phyloP scores from a whole-genome alignment of 1,140 invertebrate species.

The Acromyrmex charruanus region DNA sequence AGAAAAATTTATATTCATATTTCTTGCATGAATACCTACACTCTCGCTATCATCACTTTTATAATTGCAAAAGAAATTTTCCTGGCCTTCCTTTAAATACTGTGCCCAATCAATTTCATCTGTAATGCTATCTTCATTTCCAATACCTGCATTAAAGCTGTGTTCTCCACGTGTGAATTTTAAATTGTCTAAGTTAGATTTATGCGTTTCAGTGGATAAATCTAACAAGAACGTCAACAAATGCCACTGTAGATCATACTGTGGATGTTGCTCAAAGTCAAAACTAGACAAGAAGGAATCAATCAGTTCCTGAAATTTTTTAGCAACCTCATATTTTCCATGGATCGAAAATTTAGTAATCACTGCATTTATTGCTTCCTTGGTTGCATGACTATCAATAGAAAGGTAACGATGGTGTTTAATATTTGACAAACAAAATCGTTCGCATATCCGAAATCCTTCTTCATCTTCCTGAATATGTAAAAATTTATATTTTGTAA shows the following conservation, averaged over 20 bases:
- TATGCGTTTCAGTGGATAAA: slow-evolving; percentile 81
- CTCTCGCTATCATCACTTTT: slow-evolving; percentile 79
- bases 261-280: slow-evolving; percentile 84
- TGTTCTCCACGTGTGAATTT: slow-evolving; percentile 65
- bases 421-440: slow-evolving; percentile 84
- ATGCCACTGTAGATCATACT: slow-evolving; percentile 85
- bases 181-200: slow-evolving; percentile 76
- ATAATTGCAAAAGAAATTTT: slow-evolving; percentile 82
- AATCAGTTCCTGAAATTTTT: slow-evolving; percentile 81
- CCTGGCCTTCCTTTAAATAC: slow-evolving; percentile 84
- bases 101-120: slow-evolving; percentile 85
- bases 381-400: slow-evolving; percentile 82
- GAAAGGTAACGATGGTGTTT: slow-evolving; percentile 85
- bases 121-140: slow-evolving; percentile 72
- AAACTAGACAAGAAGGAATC: slow-evolving; percentile 82
- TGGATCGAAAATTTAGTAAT: slow-evolving; percentile 84
- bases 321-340: slow-evolving; percentile 84
- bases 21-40: slow-evolving; percentile 72
- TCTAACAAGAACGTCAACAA: slow-evolving; percentile 82
- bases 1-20: background rate
- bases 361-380: slow-evolving; percentile 81
- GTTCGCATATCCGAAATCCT: slow-evolving; percentile 84
- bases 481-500: background rate
- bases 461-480: slow-evolving; percentile 80
- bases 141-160: slow-evolving; percentile 65